Conservation (phyloP, 2,113 vertebrate genomes). For the Lathamus discolor region DNA sequence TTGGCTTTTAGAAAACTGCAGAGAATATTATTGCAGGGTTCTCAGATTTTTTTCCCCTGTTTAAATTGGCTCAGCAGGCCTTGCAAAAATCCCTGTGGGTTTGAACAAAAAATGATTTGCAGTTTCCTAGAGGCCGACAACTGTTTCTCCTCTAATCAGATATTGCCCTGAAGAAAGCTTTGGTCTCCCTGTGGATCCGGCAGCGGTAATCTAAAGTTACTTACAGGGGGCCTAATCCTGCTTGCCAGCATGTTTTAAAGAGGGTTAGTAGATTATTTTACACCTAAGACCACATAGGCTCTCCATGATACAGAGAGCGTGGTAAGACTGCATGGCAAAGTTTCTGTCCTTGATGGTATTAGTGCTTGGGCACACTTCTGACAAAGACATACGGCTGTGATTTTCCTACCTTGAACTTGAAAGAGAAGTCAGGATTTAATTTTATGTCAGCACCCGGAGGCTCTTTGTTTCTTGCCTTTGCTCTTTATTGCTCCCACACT, state of each 20-base stretch:
- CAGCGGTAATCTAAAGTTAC: slow-evolving; percentile 29
- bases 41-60: background rate
- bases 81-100: slow-evolving; percentile 32
- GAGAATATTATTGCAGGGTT: background rate
- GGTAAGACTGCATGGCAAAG: slow-evolving; percentile 25
- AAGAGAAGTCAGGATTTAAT: slow-evolving; percentile 64
- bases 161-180: slow-evolving; percentile 28
- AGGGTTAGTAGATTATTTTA: background rate
- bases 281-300: background rate
- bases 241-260: background rate
- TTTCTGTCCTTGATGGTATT: slow-evolving; percentile 38
- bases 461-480: slow-evolving; percentile 65
- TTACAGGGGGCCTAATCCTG: slow-evolving; percentile 20
- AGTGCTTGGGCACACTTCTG: slow-evolving; percentile 42
- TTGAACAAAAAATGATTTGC: slow-evolving; percentile 54
- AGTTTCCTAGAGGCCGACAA: slow-evolving; percentile 26
- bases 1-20: background rate
- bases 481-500: slow-evolving; percentile 62
- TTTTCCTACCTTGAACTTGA: slow-evolving; percentile 69
- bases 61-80: slow-evolving; percentile 46
- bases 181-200: slow-evolving; percentile 17
- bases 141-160: slow-evolving; percentile 45
- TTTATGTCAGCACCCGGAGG: slow-evolving; percentile 61
- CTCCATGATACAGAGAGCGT: background rate
- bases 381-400: slow-evolving; percentile 56